Percentiles rank a stretch among this genome's conserved stretches.
These are phyloP conservation scores for Tipula helvola DNA, from an alignment of 2,888 invertebrate species.

Conservation along the genomic window DNA sequence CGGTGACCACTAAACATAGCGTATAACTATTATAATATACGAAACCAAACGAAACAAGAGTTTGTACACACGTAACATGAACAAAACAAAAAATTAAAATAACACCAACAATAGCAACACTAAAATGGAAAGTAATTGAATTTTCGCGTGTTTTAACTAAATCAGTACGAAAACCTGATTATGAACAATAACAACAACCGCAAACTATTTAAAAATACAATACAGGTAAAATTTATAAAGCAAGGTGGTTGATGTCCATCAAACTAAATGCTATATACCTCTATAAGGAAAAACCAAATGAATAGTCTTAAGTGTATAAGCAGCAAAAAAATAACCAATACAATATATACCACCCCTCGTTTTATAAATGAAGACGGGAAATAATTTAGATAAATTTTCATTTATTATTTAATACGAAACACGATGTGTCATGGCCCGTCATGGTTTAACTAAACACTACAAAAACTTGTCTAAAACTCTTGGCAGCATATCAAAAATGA, in stretches of 20 bases:
- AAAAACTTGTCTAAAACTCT: background rate
- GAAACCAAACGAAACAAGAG: background rate
- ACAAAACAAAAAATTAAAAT: background rate
- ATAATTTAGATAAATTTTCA: background rate
- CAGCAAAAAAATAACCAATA: too few relatives aligned
- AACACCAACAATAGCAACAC: background rate
- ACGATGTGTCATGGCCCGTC: background rate
- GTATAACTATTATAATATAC: background rate
- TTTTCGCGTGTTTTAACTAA: constrained; percentile 1
- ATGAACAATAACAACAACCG: background rate
- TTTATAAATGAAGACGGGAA: background rate
- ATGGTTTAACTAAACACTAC: background rate
- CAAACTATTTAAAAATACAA: background rate
- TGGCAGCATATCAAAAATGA: background rate
- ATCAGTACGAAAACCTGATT: background rate
- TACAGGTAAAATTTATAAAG: background rate
- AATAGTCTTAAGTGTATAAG: background rate
- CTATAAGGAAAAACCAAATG: background rate
- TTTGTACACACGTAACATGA: constrained; percentile 8
- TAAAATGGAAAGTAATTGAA: background rate
- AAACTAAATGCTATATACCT: background rate
- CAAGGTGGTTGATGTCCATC: background rate
- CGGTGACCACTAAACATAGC: background rate
- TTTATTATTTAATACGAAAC: background rate
- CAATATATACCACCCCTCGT: background rate